phyloP scores from a whole-genome alignment of 2,113 vertebrate genomes.

The Thamnophis sirtalis region DNA sequence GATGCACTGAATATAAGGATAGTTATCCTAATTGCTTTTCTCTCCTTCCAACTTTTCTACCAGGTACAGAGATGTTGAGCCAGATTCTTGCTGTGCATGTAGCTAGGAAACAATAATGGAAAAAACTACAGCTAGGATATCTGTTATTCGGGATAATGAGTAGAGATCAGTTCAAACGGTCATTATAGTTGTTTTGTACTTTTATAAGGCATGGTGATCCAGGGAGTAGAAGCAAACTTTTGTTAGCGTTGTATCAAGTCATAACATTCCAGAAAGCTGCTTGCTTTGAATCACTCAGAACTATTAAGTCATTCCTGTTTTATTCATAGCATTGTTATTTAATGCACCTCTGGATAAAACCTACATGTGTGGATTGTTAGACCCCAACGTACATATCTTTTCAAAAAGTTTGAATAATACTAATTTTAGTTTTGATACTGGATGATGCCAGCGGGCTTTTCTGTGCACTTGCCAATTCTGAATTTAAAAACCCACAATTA shows the following conservation, averaged over 20 bases:
- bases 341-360: constrained; percentile 5
- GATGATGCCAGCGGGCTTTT: neutral
- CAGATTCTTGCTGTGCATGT: neutral
- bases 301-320: neutral
- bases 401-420: constrained; percentile 35
- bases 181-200: neutral
- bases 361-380: constrained; percentile 1
- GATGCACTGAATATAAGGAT: neutral
- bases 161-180: neutral
- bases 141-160: neutral
- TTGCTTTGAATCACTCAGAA: neutral
- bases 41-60: neutral
- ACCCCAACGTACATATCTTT: constrained; percentile 23
- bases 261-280: neutral
- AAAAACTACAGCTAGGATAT: neutral
- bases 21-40: neutral
- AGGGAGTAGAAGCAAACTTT: neutral
- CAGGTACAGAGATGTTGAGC: neutral
- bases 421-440: constrained; percentile 3
- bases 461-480: neutral
- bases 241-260: neutral
- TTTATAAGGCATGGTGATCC: neutral
- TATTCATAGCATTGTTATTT: neutral
- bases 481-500: neutral
- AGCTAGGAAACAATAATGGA: neutral